A percentile compares a stretch with the other conserved stretches of the same genome.
Evolutionary conservation across 37 sponge, comb jelly and placozoan genomes (phyloP).

Genomic region (Mnemiopsis leidyi): DNA sequence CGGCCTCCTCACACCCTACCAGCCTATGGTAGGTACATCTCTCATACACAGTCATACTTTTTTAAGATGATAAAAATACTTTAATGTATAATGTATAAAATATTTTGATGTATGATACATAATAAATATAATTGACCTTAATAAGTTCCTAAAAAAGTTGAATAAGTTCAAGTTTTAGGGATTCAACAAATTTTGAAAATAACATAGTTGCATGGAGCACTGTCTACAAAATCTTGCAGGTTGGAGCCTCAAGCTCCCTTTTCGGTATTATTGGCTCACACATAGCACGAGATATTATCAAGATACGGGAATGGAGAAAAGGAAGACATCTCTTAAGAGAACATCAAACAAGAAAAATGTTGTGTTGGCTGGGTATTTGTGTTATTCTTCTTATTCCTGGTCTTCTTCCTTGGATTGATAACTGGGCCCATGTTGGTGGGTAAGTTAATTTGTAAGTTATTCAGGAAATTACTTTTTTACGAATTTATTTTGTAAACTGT

Average conservation of each 20-base stretch:
- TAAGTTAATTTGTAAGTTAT: too few species aligned
- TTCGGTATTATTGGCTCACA: constrained; percentile 6
- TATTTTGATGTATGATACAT: neutral
- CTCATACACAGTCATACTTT: neutral
- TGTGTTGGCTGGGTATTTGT: constrained; percentile 13
- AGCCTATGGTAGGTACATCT: neutral
- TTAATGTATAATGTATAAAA: too few species aligned
- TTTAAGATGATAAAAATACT: neutral
- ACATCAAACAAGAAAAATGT: neutral
- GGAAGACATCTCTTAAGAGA: neutral
- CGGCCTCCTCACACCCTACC: neutral
- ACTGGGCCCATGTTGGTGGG: constrained; percentile 29
- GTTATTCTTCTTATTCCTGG: neutral
- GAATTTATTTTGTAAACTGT: too few species aligned
- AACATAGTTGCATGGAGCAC: too few species aligned
- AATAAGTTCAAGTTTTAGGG: too few species aligned
- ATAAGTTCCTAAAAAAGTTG: too few species aligned
- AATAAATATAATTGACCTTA: too few species aligned
- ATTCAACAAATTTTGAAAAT: too few species aligned
- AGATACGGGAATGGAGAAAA: neutral
- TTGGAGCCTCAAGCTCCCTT: neutral
- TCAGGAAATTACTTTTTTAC: too few species aligned
- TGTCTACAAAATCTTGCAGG: too few species aligned
- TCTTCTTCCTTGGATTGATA: constrained; percentile 39
- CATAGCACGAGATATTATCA: constrained; percentile 6